Conservation (phyloP, 2,113 vertebrate genomes). For the Silurus asotus region DNA sequence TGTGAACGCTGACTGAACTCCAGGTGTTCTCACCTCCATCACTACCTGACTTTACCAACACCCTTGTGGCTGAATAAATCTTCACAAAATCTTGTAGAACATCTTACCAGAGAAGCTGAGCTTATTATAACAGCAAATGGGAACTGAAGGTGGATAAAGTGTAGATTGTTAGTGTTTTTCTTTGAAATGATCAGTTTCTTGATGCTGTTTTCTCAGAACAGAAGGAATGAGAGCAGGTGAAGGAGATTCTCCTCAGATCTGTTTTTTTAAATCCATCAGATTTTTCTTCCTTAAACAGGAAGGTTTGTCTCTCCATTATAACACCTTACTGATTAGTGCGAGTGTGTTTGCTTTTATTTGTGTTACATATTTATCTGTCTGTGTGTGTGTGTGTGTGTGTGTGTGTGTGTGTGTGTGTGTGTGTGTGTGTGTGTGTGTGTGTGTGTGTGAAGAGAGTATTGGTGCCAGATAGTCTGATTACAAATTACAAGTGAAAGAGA, state of each 20-base stretch:
- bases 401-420: conserved; percentile 27
- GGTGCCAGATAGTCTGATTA: conserved; percentile 8
- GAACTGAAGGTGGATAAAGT: no score
- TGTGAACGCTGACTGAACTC: no score
- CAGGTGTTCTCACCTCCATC: no score
- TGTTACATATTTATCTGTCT: background rate
- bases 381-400: conserved; percentile 8
- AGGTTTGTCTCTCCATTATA: background rate
- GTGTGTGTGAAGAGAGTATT: background rate
- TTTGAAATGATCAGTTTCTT: background rate
- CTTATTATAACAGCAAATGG: no score
- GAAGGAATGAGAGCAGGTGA: background rate
- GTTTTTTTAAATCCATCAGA: background rate
- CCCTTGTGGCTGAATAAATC: no score
- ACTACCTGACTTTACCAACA: no score
- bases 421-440: conserved; percentile 24
- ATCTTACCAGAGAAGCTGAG: no score
- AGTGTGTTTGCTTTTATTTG: conserved; percentile 16
- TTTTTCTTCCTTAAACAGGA: background rate
- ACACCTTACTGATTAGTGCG: background rate
- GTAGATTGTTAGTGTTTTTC: background rate
- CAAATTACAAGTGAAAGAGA: conserved; percentile 20
- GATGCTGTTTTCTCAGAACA: background rate
- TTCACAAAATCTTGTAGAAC: no score
- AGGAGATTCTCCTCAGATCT: background rate